These are phyloP conservation scores for Pogonognathellus flavescens DNA, from an alignment of 1,140 invertebrate genomes.

Conservation along the genomic window DNA sequence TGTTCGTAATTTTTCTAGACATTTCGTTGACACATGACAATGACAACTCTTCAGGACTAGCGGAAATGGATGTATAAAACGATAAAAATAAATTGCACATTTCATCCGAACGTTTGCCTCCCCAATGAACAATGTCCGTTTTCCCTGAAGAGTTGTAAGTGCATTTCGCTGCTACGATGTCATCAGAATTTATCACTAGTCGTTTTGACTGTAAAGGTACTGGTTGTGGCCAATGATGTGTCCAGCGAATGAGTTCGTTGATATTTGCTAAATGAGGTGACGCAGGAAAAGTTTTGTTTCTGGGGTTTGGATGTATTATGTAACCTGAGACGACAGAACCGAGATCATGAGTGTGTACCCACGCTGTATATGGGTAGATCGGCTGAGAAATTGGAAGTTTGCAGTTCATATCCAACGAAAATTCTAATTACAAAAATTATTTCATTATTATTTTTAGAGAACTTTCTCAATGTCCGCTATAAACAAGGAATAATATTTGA, in stretches of 20 bases:
- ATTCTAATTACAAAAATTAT: constrained; percentile 23
- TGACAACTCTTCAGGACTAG: not conserved
- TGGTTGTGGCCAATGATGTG: constrained; percentile 38
- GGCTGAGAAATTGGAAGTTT: not conserved
- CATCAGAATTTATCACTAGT: not conserved
- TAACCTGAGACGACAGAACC: constrained; percentile 25
- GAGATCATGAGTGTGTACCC: constrained; percentile 48
- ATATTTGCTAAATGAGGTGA: too few relatives aligned
- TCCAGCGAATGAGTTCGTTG: constrained; percentile 36
- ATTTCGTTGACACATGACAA: constrained; percentile 43
- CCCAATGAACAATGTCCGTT: not conserved
- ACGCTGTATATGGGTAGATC: constrained; percentile 5
- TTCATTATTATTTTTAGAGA: too few relatives aligned
- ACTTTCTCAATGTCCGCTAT: too few relatives aligned
- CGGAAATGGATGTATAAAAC: not conserved
- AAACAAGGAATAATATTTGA: too few relatives aligned
- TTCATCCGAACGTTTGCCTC: not conserved
- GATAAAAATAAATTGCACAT: constrained; percentile 55
- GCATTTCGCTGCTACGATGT: constrained; percentile 39
- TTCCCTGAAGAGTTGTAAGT: constrained; percentile 7
- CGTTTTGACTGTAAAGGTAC: not conserved
- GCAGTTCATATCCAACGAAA: constrained; percentile 39
- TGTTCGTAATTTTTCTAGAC: not conserved
- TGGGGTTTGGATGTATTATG: not conserved
- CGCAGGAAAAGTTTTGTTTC: not conserved